Base-by-base conservation (phyloP, 2,113 vertebrate species). In the Plotosus lineatus region DNA sequence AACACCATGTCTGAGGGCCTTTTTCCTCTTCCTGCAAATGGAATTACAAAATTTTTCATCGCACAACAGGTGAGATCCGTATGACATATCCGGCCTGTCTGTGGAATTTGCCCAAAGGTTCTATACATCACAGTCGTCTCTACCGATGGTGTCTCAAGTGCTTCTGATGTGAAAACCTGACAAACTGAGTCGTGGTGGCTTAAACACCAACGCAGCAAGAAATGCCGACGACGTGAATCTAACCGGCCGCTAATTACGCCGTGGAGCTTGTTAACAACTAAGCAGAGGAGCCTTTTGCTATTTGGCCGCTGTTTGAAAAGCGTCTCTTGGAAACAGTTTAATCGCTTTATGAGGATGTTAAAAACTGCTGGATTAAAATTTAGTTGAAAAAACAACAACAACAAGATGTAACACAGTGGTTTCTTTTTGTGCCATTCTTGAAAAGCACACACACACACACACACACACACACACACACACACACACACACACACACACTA, bases 161-260 rank as follows among this genome's bases (percentile, higher is more conserved):
- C 26, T 65, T n/a, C 33, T 40, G 61, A 21, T 42, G 42, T 44
- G 19, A 56, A 23, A 61, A 4, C 40, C 31, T 26, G 40, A 56
- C 53, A 63, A 51, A 19, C n/a, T 53, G 6, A 61, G 66, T 33
- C 26, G 23, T 28, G 33, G 56, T 23, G 55, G 75, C 31, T 55
- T 63, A 48, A 40, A 31, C 14, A 14, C 42, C 33, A 50, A 56
- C 23, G 58, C 66, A 75, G 33, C 51, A 31, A 58, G 17, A 65
- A 55, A 63, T 3, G 4, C 38, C 21, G 9, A 33, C 80, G 50
- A 60, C 40, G 1, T 56, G 50, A 44, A 75, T 79, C 76, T 81
- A 26, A 75, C 50, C 44, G 76, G 51, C 42, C 28, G 55, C 51
- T 85, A 79, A 85, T 85, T 85, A 82, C 40, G 14, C 68, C 44